Base-by-base conservation (phyloP, 1,140 invertebrate genomes). In the Adoxophyes honmai region DNA sequence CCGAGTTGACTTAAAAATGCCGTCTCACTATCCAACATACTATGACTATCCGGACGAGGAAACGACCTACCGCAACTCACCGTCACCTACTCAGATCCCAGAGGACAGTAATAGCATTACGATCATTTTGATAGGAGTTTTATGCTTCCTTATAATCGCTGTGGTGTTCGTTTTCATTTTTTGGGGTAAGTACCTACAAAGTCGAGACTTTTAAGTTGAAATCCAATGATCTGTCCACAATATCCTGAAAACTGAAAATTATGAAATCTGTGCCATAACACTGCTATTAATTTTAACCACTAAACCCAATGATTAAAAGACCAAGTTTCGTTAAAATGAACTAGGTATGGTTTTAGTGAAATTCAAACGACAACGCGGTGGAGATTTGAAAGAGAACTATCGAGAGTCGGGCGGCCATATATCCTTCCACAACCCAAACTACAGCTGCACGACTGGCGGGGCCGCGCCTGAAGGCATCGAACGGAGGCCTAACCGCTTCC, bases 361-460 rank as follows among this genome's bases (percentile, higher is more conserved):
- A 62, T 57, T 75, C 9, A 60, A 68, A 4, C 59, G 58, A 28
- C 73, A 66, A 9, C 70, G 64, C 6, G 64, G 61, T 14, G 77
- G 68, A 0, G 81, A 78, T 10, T 38, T 75, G 38, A 89, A 89
- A 57, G 86, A 89, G 44, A 80, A 81, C 35, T 85, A 80, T 59
- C 57, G 78, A 2, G 80, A 87, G 36, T 70, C 78, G 0, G 75
- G 76, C 15, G 77, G 86, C 0, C 86, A 88, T 52, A 89, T 90
- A 52, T 89, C 87, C 1, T 90, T 89, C 69, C 88, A 88, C 60
- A 90, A 90, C 57, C 89, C 89, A 9, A 90, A 90, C 64, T 90
- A 90, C 59, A 88, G 69, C 60, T 79, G 80, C 55, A 62, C 70
- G 21, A 68, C 64, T 0, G 74, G 73, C 8, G 66, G 60, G 4